phyloP scores from a whole-genome alignment of 2,797 vertebrate species.

The Acrocephalus scirpaceus region DNA sequence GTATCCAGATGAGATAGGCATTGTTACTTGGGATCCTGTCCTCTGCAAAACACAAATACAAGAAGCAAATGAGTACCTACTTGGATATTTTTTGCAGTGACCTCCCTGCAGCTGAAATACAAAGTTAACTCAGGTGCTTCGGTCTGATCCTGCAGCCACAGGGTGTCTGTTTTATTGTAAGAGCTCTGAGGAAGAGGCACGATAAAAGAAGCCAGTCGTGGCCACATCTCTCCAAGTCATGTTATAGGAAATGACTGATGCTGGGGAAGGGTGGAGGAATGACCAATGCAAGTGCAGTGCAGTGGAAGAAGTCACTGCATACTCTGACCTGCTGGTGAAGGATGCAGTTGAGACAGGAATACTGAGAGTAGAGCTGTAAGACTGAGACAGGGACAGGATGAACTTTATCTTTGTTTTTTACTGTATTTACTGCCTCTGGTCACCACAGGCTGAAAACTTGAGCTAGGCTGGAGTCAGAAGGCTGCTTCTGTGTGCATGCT shows the following conservation, averaged over 20 bases:
- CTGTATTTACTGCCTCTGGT: not conserved
- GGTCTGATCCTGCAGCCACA: not conserved
- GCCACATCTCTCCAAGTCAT: not conserved
- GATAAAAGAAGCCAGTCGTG: not conserved
- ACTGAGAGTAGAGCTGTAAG: not conserved
- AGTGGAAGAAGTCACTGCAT: not conserved
- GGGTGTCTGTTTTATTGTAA: not conserved
- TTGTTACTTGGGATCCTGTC: not conserved
- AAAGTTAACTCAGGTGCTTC: not conserved
- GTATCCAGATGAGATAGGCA: not conserved
- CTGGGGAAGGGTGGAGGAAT: not conserved
- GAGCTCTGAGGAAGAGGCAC: not conserved
- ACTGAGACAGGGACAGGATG: not conserved
- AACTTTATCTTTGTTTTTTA: not conserved
- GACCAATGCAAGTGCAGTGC: not conserved
- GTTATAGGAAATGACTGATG: not conserved
- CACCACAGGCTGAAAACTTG: not conserved
- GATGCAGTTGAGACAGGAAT: not conserved
- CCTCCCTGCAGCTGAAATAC: not conserved
- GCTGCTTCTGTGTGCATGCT: rapidly evolving
- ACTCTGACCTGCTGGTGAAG: not conserved
- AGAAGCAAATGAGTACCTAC: not conserved
- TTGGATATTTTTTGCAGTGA: not conserved
- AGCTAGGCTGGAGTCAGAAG: not conserved
- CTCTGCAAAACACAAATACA: not conserved